A percentile compares a stretch with the other conserved stretches of the same genome.
These are phyloP conservation scores for Brachyopa scutellaris DNA, from an alignment of 2,888 invertebrate genomes.

Conservation along the genomic window DNA sequence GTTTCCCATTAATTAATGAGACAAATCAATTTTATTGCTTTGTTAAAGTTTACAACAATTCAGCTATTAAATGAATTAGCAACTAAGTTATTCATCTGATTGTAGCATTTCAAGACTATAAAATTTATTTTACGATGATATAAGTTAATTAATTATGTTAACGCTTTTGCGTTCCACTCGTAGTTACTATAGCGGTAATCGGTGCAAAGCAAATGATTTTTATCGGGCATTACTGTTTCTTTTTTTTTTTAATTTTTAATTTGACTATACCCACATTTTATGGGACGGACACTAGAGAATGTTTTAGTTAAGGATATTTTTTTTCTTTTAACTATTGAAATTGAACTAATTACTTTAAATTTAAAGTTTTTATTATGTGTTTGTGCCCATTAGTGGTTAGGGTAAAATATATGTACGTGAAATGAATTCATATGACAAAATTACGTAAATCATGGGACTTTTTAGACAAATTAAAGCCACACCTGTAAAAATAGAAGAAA, in stretches of 20 bases:
- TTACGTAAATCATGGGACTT: too few species aligned
- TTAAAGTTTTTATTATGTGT: background rate
- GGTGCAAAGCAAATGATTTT: constrained; percentile 4
- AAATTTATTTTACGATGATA: constrained; percentile 21
- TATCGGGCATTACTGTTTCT: constrained; percentile 10
- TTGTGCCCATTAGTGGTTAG: background rate
- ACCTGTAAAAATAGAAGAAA: too few species aligned
- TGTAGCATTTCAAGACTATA: constrained; percentile 19
- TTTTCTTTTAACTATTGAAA: too few species aligned
- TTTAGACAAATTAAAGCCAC: too few species aligned
- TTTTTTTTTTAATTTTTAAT: constrained; percentile 4
- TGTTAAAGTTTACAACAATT: constrained; percentile 14
- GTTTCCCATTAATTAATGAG: constrained; percentile 22
- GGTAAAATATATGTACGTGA: too few species aligned
- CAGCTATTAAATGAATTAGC: constrained; percentile 28
- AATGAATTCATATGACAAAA: too few species aligned
- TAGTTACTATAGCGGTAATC: background rate
- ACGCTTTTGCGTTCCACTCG: constrained; percentile 7
- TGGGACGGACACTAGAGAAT: too few species aligned
- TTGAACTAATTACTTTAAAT: background rate
- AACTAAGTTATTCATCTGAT: constrained; percentile 12
- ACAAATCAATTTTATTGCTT: constrained; percentile 22
- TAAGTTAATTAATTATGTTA: constrained; percentile 35
- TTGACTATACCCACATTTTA: constrained; percentile 4
- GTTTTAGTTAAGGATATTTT: too few species aligned